Base-by-base conservation (phyloP, 1,140 invertebrate species). In the Tetranychus cinnabarinus region DNA sequence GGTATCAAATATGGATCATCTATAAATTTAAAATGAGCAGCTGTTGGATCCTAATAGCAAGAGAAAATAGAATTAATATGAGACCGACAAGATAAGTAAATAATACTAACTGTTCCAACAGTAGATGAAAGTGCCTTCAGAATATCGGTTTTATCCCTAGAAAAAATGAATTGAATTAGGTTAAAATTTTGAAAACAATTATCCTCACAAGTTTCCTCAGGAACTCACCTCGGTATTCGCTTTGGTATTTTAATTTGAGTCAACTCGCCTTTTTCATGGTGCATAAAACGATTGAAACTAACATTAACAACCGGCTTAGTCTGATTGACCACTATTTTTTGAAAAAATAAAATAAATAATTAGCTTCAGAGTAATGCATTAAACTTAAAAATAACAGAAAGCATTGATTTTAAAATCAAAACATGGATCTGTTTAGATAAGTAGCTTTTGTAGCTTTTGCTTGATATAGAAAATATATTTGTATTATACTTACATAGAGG, bases 1-100 rank as follows among this genome's bases (percentile, higher is more conserved):
- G 88, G 88, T 66, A 83, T 83, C 3, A 92, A 73, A 70, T 77
- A 90, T 5, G 88, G 88, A 74, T 93, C 89, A 78, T 93, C 88
- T 68, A 86, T 82, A 70, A 81, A 92, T 70, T 85, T 86, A 69
- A 86, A 91, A 71, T 86, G 81, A 33, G 85, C 74, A n/a, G 83
- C 85, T 23, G 82, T 86, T 39, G 77, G 75, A 74, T 91, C 87
- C 31, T 36, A 34, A 36, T 62, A 50, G 13, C 33, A 37, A 62
- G n/a, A 50, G 35, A 61, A 13, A 45, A 3, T 36, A 33, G 33
- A 37, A 8, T 35, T 15, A 46, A 61, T 37, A 37, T 35, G 2
- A 42, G 56, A 56, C 34, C 56, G 54, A 55, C 12, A 39, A 52
- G 15, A 33, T 52, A 52, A 52, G 23, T 8, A 56, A 59, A 7